Evolutionary conservation across 2,113 vertebrate species (phyloP), one percentile per base, ranked within the genome.

Genomic region (Burhinus bistriatus): DNA sequence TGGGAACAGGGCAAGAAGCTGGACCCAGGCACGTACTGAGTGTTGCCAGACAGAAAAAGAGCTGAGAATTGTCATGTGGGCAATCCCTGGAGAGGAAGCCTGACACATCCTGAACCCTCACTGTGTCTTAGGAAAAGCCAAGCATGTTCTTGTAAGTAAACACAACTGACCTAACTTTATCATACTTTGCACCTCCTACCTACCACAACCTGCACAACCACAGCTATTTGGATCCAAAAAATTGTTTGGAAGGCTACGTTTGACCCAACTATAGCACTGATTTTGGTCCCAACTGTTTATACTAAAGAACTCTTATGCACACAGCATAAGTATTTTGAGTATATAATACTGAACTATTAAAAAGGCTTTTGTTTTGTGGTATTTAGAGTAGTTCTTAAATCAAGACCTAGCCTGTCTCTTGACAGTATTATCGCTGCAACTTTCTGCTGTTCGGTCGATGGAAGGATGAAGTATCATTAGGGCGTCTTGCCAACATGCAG

Each of bases 311-410:
- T 72, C 29, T 61, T 20, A 79, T 10, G 38, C 12, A 22, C 11
- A 32, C 4, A 51, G 29, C 8, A 7, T 30, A 76, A 61, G 21
- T 30, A 71, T 59, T 73, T 76, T 84, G 44, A 79, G n/a, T 42
- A 51, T 42, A 32, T 38, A 72, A 84, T 29, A 76, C 12, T 40
- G 59, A 89, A 70, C 66, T 58, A 52, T 45, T 89, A 45, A 87
- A 91, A 94, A 25, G 49, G 36, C 27, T 87, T 89, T 83, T 83
- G 36, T 36, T 89, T 79, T 62, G 40, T 82, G 70, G 61, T 65
- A 83, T 85, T 75, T 57, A 77, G 52, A 96, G 80, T 38, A 75
- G 76, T 81, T 73, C 85, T 78, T 93, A 90, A 95, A 93, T 82
- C 62, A 95, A 93, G 77, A 84, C 45, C 47, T 58, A 55, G 49